Percentiles rank a stretch among this genome's conserved stretches.
These are phyloP conservation scores for Zonitis immaculata DNA, from an alignment of 2,888 invertebrate genomes.

Conservation along the genomic window DNA sequence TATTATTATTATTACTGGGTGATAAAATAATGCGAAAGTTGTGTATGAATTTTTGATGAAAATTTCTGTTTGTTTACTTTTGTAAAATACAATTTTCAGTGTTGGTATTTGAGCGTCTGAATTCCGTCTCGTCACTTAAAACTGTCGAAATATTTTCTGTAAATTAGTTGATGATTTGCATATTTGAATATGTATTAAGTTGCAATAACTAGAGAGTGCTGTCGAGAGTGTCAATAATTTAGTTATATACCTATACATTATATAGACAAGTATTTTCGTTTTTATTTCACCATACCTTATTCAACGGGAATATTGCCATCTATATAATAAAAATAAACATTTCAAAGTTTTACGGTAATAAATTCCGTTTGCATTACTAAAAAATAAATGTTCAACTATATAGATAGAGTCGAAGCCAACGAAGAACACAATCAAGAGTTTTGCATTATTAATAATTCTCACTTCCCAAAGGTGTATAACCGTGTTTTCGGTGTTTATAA, in stretches of 20 bases:
- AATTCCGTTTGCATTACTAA: slow-evolving; percentile 34
- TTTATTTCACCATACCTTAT: too few species aligned
- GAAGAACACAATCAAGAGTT: slow-evolving; percentile 35
- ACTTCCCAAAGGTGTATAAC: slow-evolving; percentile 29
- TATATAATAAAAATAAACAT: too few species aligned
- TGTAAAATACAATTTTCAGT: slow-evolving; percentile 2
- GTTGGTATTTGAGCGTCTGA: not conserved
- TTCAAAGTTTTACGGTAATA: too few species aligned
- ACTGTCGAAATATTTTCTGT: slow-evolving; percentile 30
- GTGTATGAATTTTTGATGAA: not conserved
- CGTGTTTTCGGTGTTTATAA: slow-evolving; percentile 16
- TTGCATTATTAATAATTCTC: slow-evolving; percentile 34
- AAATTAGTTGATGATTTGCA: slow-evolving; percentile 30
- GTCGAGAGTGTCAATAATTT: slow-evolving; percentile 31
- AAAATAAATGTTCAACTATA: slow-evolving; percentile 28
- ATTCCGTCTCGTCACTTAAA: slow-evolving; percentile 22
- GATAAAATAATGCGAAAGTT: not conserved
- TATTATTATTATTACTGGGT: too few species aligned
- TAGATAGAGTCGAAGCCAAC: slow-evolving; percentile 21
- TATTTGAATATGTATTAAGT: slow-evolving; percentile 34
- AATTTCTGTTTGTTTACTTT: slow-evolving; percentile 3
- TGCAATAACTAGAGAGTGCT: slow-evolving; percentile 26
- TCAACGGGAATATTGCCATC: too few species aligned
- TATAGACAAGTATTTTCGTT: too few species aligned
- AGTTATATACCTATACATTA: too few species aligned